Conservation (phyloP, 2,888 invertebrate genomes). For the Cetonia aurata region DNA sequence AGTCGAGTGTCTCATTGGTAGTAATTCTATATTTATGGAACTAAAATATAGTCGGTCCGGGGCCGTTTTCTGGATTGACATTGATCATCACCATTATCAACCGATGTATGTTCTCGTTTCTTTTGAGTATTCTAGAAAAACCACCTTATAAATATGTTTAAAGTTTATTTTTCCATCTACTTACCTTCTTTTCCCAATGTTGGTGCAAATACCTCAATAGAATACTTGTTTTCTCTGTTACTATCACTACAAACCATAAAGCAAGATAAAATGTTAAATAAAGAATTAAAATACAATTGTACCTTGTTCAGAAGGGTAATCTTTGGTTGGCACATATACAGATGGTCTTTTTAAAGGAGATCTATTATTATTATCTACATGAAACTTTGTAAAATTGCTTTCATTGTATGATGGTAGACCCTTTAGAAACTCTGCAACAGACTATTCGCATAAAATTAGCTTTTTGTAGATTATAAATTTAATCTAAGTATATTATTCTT, state of each 20-base stretch:
- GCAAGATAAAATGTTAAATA: too few species aligned
- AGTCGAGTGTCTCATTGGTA: background rate
- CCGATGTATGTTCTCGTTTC: slow-evolving; percentile 61
- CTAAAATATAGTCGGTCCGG: slow-evolving; percentile 57
- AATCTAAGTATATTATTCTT: slow-evolving; percentile 7
- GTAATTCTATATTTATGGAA: slow-evolving; percentile 45
- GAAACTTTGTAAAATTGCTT: slow-evolving; percentile 91
- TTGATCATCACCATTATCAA: slow-evolving; percentile 59
- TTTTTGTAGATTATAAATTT: slow-evolving; percentile 1
- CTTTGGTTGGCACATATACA: slow-evolving; percentile 93
- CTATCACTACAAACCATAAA: slow-evolving; percentile 76
- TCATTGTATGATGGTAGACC: slow-evolving; percentile 92
- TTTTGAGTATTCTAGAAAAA: slow-evolving; percentile 58
- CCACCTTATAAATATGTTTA: background rate
- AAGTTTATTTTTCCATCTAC: slow-evolving; percentile 30
- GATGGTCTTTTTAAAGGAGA: slow-evolving; percentile 88
- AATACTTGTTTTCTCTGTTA: slow-evolving; percentile 95
- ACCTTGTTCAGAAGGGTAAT: slow-evolving; percentile 94
- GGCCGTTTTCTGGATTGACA: slow-evolving; percentile 60
- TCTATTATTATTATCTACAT: slow-evolving; percentile 86
- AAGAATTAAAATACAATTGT: slow-evolving; percentile 54
- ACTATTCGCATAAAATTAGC: slow-evolving; percentile 69
- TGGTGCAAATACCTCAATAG: slow-evolving; percentile 93
- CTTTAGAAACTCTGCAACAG: slow-evolving; percentile 90
- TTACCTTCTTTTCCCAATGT: slow-evolving; percentile 94